Conservation (phyloP, 2,888 invertebrate genomes). For the Chrysolina oricalcia region DNA sequence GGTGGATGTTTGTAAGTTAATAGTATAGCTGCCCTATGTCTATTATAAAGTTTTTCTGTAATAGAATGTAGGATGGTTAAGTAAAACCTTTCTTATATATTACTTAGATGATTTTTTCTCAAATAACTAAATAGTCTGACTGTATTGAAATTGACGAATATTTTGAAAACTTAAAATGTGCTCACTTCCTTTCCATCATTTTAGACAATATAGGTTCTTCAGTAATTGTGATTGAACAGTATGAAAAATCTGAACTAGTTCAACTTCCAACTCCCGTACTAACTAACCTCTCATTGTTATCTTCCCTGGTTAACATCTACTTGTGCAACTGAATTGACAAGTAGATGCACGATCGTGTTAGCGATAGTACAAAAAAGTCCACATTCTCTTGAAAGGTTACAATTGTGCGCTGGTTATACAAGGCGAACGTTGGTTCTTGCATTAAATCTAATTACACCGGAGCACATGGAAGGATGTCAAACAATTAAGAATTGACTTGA, state of each 20-base stretch:
- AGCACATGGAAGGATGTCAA: slow-evolving; percentile 40
- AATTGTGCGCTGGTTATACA: slow-evolving; percentile 57
- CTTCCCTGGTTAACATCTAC: slow-evolving; percentile 45
- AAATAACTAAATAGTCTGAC: no score
- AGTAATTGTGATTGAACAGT: background rate
- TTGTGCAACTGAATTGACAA: slow-evolving; percentile 59
- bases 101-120: no score
- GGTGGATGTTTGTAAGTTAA: no score
- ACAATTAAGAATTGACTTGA: slow-evolving; percentile 34
- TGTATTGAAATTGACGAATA: no score
- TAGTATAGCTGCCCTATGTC: no score
- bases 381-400: slow-evolving; percentile 67
- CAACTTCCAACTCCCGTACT: slow-evolving; percentile 23
- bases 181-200: background rate
- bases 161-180: background rate
- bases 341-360: slow-evolving; percentile 59
- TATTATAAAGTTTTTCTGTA: no score
- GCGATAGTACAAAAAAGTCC: slow-evolving; percentile 59
- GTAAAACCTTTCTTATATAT: no score
- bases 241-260: slow-evolving; percentile 35
- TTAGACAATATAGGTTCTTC: background rate
- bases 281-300: slow-evolving; percentile 40
- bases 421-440: slow-evolving; percentile 56
- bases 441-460: slow-evolving; percentile 29
- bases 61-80: no score